Evolutionary conservation across 2,888 invertebrate genomes (phyloP), one percentile per base, ranked within the genome.

Genomic region (Stratiomys singularior): DNA sequence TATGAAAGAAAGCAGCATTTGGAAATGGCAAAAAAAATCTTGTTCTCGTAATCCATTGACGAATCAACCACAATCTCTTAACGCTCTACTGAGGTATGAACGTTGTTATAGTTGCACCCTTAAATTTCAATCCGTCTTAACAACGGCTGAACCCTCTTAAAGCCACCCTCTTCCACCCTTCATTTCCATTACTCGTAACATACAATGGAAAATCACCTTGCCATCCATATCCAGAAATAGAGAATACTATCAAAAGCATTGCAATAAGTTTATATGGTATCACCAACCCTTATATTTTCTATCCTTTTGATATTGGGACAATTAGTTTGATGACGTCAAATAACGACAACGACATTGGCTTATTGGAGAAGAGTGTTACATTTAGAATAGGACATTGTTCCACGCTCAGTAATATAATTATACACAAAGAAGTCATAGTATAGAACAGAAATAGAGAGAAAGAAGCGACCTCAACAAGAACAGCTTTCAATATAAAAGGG

Each of bases 291-390:
- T 37, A 66, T 66, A 37, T 66, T 66, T 66, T n/a, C n/a, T 28
- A 37, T 37, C 30, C 66, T 44, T 66, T 66, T 66, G 66, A 37
- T 66, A 66, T 30, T n/a, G 15, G 37, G n/a, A 66, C 66, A 66
- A 66, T 66, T 66, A 66, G n/a, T n/a, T 4, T 21, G 66, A 66
- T 66, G 66, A 66, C 44, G 66, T 66, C 66, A 66, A 66, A 66
- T 15, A 18, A 52, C 18, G 52, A 37, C n/a, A n/a, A n/a, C 37
- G 37, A 37, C 37, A 37, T 37, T 64, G 64, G 15, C 37, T 30
- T 66, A 30, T 66, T 64, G 64, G 28, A 23, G 27, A 44, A 13
- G 44, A 11, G 66, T 15, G 52, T 18, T 37, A 37, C 37, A 9
- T 37, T 37, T 9, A 37, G 37, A 37, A 37, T 15, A 44, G 30